Evolutionary conservation across 2,113 vertebrate genomes (phyloP).

Genomic region (Pelmatolapia mariae): DNA sequence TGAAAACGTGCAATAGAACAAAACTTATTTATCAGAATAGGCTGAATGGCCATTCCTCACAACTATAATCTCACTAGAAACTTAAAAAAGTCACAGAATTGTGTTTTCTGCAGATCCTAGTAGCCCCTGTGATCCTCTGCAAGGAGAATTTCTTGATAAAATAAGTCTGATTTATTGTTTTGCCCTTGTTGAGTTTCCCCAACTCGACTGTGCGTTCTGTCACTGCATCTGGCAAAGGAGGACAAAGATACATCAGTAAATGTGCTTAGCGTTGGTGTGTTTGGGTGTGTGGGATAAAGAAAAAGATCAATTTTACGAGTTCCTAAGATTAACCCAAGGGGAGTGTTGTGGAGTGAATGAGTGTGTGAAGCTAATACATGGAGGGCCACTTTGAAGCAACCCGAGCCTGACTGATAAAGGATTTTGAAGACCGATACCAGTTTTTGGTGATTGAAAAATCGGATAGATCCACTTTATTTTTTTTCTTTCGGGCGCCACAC

Average conservation of each 20-base stretch:
- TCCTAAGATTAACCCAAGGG: not conserved
- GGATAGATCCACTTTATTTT: accelerated
- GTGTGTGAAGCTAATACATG: not conserved
- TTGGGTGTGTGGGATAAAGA: not conserved
- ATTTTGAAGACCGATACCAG: not conserved
- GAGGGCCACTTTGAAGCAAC: not conserved
- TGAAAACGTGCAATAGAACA: not conserved
- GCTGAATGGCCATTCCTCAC: not conserved
- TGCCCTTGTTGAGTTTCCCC: not conserved
- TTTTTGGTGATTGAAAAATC: not conserved
- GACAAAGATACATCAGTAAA: not conserved
- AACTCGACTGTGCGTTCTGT: not conserved
- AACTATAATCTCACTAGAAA: not conserved
- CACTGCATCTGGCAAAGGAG: not conserved
- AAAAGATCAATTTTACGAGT: not conserved
- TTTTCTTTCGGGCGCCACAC: accelerated
- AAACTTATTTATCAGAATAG: not conserved
- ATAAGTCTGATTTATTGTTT: slow-evolving; percentile 19
- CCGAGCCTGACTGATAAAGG: not conserved
- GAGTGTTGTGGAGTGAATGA: not conserved
- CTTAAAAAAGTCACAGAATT: not conserved
- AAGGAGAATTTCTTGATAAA: not conserved
- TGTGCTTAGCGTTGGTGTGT: not conserved
- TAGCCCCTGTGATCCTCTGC: not conserved
- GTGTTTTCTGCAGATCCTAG: not conserved